Evolutionary conservation across 1,140 invertebrate genomes (phyloP).

Genomic region (Atta cephalotes): DNA sequence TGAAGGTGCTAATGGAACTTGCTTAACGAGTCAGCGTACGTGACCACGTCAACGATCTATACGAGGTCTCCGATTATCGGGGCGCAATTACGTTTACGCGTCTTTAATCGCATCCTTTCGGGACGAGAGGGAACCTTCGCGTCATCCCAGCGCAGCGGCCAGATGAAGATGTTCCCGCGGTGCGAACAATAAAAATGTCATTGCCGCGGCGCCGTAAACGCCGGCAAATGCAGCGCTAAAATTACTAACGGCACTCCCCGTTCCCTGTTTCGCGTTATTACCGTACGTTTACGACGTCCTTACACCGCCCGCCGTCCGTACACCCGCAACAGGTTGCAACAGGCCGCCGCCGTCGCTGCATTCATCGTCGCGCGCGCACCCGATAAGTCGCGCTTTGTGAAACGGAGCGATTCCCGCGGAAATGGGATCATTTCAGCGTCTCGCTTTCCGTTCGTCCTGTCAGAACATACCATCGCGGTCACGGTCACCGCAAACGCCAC

Average conservation of each 20-base stretch:
- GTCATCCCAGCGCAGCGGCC: background rate
- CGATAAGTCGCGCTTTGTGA: constrained; percentile 74
- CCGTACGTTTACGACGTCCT: constrained; percentile 76
- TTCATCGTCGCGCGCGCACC: constrained; percentile 68
- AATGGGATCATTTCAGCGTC: constrained; percentile 70
- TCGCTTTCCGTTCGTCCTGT: constrained; percentile 63
- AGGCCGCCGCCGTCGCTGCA: constrained; percentile 50
- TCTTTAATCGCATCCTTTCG: background rate
- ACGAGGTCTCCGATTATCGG: constrained; percentile 36
- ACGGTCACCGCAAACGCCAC: constrained; percentile 24
- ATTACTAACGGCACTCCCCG: constrained; percentile 70
- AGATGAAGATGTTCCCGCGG: constrained; percentile 46
- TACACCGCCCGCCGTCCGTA: constrained; percentile 59
- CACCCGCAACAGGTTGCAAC: constrained; percentile 74
- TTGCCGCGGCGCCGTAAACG: constrained; percentile 57
- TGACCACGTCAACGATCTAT: background rate
- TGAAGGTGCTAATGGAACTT: constrained; percentile 33
- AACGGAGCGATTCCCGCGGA: constrained; percentile 70
- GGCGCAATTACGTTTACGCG: constrained; percentile 35
- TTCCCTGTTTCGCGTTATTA: constrained; percentile 73
- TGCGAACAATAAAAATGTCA: constrained; percentile 64
- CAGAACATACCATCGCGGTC: constrained; percentile 7
- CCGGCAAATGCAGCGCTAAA: constrained; percentile 64
- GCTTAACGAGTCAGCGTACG: constrained; percentile 32
- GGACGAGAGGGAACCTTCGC: background rate